Base-by-base conservation (phyloP, 2,888 invertebrate species). In the Erpobdella octoculata region DNA sequence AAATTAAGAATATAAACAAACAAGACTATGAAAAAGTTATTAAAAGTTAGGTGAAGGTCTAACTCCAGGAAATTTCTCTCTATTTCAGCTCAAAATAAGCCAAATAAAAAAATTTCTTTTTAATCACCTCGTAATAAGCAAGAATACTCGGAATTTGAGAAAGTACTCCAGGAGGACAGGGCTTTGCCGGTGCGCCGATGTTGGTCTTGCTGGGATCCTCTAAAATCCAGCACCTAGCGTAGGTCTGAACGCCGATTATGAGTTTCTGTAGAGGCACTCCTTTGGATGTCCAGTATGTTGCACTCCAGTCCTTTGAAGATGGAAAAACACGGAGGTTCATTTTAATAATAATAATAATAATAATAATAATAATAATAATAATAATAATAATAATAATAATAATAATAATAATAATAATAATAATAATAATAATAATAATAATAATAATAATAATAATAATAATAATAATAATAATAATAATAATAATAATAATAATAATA, bases 121-220 rank as follows among this genome's bases (percentile, higher is more conserved):
- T n/a, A 3, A 18, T 12, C 12, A 81, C 80, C 78, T 81, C 81
- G 65, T 80, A 80, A 73, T 80, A 80, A 4, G 80, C 73, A 21
- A 79, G 65, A 70, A 79, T 78, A n/a, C 81, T 81, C 0, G 70
- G 71, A 48, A 78, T 78, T 21, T 78, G 70, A 2, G 81, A 80
- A 73, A 75, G 81, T 6, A 46, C 36, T 5, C 80, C 80, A 1
- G 77, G 74, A 0, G 61, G 62, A 2, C 78, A 79, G 0, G 77
- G 69, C 5, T 78, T 78, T 3, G 59, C 69, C 1, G 78, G 75
- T 18, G 78, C 80, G 0, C 79, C 80, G 0, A 80, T 70, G 1
- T 73, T 76, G 41, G 74, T 73, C 25, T 77, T 70, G 15, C 35
- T 59, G 9, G 73, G 28, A 71, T 77, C 66, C 1, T 70, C 65